Evolutionary conservation across 2,113 vertebrate species (phyloP).

Genomic region (Leiothrix lutea): DNA sequence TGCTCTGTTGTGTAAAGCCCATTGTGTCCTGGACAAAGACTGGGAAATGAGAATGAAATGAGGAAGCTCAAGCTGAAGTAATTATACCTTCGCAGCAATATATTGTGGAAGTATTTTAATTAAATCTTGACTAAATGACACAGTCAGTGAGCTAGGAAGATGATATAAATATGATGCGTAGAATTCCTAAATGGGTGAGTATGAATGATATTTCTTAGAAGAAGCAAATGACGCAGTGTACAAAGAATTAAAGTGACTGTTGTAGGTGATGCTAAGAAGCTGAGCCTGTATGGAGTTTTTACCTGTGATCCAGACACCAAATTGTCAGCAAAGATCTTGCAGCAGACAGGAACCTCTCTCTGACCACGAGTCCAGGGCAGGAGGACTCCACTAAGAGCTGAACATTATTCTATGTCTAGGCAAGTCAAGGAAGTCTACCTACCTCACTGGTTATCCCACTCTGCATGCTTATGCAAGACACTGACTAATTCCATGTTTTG

Average conservation of each 20-base stretch:
- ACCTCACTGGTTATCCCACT: neutral
- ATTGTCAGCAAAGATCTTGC: neutral
- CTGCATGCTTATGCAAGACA: neutral
- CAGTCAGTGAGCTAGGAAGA: accelerated
- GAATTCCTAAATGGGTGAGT: neutral
- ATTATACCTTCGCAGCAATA: neutral
- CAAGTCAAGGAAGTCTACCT: neutral
- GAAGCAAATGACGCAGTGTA: neutral
- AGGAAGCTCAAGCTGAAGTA: neutral
- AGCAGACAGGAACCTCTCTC: neutral
- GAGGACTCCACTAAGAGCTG: neutral
- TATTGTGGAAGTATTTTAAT: neutral
- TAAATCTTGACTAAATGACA: neutral
- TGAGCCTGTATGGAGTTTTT: neutral
- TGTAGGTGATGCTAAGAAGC: neutral
- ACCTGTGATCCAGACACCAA: neutral
- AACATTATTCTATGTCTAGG: neutral
- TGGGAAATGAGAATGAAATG: neutral
- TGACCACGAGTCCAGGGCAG: neutral
- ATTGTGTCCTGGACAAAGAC: neutral
- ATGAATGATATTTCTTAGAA: neutral
- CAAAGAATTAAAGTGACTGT: neutral
- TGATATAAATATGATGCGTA: neutral
- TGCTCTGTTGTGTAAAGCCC: neutral
- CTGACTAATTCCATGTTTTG: neutral